These are phyloP conservation scores for Halictus ligatus DNA, from an alignment of 2,888 invertebrate species.

Conservation along the genomic window DNA sequence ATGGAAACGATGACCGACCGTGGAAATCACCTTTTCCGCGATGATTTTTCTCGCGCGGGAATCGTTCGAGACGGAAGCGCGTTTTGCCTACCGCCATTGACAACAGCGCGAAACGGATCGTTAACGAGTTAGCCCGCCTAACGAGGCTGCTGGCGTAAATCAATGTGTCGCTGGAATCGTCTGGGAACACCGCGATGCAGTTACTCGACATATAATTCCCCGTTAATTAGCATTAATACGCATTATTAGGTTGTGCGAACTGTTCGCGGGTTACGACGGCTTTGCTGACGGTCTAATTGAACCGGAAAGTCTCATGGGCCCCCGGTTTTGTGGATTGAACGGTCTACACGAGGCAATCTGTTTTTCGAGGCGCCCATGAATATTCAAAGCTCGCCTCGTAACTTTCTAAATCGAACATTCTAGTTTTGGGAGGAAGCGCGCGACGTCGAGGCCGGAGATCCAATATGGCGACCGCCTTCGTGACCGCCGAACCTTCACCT, in stretches of 20 bases:
- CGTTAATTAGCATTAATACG: constrained; percentile 38
- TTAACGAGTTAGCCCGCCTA: not conserved
- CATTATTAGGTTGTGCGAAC: constrained; percentile 11
- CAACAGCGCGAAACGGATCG: not conserved
- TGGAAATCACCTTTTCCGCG: not conserved
- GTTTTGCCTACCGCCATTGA: not conserved
- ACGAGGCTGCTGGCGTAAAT: constrained; percentile 19
- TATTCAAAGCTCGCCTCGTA: not conserved
- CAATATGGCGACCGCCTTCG: not conserved
- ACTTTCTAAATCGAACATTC: not conserved
- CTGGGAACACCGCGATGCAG: constrained; percentile 12
- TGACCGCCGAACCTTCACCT: not conserved
- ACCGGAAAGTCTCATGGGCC: not conserved
- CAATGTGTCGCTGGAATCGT: not conserved
- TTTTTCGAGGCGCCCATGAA: not conserved
- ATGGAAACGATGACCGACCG: constrained; percentile 22
- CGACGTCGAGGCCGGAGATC: not conserved
- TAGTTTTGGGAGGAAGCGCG: not conserved
- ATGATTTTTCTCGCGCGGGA: not conserved
- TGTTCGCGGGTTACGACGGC: constrained; percentile 10
- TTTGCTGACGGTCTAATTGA: constrained; percentile 9
- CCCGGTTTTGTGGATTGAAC: not conserved
- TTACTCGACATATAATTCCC: constrained; percentile 12
- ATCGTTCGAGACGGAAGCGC: not conserved
- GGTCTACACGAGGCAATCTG: not conserved